phyloP scores from a whole-genome alignment of 2,113 vertebrate genomes.

The Rafetus swinhoei region DNA sequence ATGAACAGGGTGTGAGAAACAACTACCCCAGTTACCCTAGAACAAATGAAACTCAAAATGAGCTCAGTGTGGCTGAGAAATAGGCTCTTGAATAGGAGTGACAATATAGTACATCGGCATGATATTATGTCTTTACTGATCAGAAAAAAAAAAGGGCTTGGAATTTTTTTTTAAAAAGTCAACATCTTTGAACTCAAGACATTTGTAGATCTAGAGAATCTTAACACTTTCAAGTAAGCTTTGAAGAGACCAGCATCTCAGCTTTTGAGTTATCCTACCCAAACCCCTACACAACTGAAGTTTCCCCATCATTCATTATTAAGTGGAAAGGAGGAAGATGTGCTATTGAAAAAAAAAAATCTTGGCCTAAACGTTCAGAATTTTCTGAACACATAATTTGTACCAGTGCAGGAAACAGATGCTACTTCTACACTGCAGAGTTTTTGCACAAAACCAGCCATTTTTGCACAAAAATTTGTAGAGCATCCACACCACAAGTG shows the following conservation, averaged over 20 bases:
- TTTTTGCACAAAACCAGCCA: no score
- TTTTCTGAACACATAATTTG: background rate
- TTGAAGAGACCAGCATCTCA: background rate
- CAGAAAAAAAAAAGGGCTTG: background rate
- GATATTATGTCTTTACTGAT: background rate
- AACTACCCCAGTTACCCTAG: background rate
- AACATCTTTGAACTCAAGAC: background rate
- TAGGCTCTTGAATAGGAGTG: fast-evolving
- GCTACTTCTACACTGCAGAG: no score
- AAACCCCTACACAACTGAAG: background rate
- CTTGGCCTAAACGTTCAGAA: background rate
- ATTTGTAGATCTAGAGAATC: background rate
- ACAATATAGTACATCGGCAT: background rate
- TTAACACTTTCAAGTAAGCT: background rate
- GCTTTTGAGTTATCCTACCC: background rate
- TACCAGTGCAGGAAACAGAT: no score
- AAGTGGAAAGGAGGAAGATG: background rate
- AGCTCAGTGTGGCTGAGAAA: background rate
- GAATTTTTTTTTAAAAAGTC: fast-evolving
- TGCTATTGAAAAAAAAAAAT: fast-evolving
- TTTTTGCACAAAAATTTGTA: no score
- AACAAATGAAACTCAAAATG: background rate
- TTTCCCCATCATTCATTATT: background rate
- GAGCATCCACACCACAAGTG: no score
- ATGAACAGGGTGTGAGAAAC: background rate